Conservation (phyloP, 1,140 invertebrate genomes). For the Thaumetopoea pityocampa region DNA sequence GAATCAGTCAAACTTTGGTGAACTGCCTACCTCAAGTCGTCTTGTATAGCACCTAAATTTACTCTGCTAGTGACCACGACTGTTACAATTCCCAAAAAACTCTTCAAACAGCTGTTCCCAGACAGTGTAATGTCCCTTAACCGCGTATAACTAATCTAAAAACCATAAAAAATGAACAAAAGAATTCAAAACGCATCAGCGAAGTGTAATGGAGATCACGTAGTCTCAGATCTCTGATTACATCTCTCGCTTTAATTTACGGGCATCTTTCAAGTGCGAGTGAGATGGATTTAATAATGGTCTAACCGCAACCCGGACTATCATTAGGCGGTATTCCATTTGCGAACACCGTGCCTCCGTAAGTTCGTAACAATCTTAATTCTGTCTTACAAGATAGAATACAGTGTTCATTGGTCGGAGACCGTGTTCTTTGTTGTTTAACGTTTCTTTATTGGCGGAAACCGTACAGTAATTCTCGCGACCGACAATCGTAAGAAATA, state of each 20-base stretch:
- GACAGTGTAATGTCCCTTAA: conserved; percentile 23
- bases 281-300: conserved; percentile 60
- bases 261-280: conserved; percentile 33
- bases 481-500: conserved; percentile 60
- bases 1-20: too few species aligned
- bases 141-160: conserved; percentile 37
- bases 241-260: conserved; percentile 49
- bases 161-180: conserved; percentile 39
- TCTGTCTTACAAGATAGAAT: conserved; percentile 1
- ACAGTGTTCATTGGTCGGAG: conserved; percentile 12
- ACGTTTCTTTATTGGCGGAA: conserved; percentile 39
- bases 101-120: conserved; percentile 18
- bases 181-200: conserved; percentile 51
- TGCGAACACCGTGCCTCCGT: conserved; percentile 21
- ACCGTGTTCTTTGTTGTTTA: conserved; percentile 8
- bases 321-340: conserved; percentile 57
- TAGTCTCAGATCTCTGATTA: conserved; percentile 47
- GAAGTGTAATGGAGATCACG: conserved; percentile 65
- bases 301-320: conserved; percentile 56
- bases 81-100: conserved; percentile 9
- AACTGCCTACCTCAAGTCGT: too few species aligned
- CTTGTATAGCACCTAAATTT: too few species aligned
- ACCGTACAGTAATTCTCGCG: conserved; percentile 49
- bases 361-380: background rate
- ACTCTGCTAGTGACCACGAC: too few species aligned